Evolutionary conservation across 1,140 invertebrate species (phyloP).

Genomic region (Microvelia longipes): DNA sequence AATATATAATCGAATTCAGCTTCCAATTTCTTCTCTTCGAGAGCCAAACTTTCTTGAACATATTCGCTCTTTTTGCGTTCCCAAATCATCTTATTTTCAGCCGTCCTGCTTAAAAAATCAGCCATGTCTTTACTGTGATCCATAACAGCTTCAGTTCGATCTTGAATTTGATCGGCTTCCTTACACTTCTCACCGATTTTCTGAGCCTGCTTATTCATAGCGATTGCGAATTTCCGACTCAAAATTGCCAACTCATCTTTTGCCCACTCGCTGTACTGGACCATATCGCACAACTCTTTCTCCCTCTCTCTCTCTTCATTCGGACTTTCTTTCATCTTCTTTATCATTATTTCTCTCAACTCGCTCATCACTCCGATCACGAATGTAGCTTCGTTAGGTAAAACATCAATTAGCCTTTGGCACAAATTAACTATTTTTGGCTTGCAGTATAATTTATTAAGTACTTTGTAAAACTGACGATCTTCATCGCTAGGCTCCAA

Average conservation of each 20-base stretch:
- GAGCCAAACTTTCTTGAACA: neutral
- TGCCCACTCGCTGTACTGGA: neutral
- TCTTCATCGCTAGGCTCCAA: neutral
- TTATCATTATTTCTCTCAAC: neutral
- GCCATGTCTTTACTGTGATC: neutral
- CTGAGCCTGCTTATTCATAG: neutral
- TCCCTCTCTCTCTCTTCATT: neutral
- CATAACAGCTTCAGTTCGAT: neutral
- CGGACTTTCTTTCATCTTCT: neutral
- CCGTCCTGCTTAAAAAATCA: neutral
- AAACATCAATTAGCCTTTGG: neutral
- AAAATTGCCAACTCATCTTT: neutral
- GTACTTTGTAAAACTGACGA: neutral
- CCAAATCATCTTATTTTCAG: neutral
- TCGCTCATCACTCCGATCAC: neutral
- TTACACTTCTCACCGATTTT: conserved; percentile 1
- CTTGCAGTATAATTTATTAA: neutral
- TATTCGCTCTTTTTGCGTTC: neutral
- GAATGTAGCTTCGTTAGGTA: neutral
- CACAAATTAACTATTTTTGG: neutral
- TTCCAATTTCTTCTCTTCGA: neutral
- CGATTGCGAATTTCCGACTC: neutral
- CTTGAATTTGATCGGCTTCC: neutral
- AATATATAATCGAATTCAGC: neutral
- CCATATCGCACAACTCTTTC: neutral